phyloP scores from a whole-genome alignment of 1,140 invertebrate genomes.

The Drosophila littoralis region DNA sequence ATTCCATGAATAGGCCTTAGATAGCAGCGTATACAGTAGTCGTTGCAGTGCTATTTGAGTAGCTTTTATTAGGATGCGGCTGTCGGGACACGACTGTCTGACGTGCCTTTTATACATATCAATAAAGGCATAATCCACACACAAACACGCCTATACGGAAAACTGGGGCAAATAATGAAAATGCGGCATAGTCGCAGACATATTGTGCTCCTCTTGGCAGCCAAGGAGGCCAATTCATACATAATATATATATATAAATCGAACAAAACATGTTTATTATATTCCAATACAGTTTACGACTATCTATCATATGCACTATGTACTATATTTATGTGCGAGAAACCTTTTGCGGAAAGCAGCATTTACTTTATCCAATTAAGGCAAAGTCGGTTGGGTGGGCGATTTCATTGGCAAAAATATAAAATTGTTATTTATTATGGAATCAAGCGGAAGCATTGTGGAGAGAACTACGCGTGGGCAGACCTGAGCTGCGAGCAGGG shows the following conservation, averaged over 20 bases:
- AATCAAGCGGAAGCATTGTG: conserved; percentile 45
- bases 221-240: conserved; percentile 39
- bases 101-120: conserved; percentile 66
- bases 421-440: conserved; percentile 26
- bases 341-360: conserved; percentile 75
- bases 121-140: conserved; percentile 71
- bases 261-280: conserved; percentile 39
- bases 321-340: conserved; percentile 31
- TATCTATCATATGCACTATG: conserved; percentile 27
- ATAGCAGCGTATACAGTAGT: conserved; percentile 17
- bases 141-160: conserved; percentile 24
- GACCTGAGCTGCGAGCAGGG: not conserved
- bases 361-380: conserved; percentile 73
- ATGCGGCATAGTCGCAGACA: conserved; percentile 28
- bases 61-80: conserved; percentile 54
- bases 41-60: conserved; percentile 19
- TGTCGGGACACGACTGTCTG: conserved; percentile 60
- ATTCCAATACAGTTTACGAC: conserved; percentile 43
- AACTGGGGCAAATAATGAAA: conserved; percentile 64
- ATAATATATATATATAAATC: conserved; percentile 16
- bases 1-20: no score
- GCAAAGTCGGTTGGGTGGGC: conserved; percentile 71
- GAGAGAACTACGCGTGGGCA: conserved; percentile 22
- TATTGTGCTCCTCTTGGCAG: conserved; percentile 28
- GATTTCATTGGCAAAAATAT: conserved; percentile 39